Base-by-base conservation (phyloP, 2,113 vertebrate species). In the Anseranas semipalmata region DNA sequence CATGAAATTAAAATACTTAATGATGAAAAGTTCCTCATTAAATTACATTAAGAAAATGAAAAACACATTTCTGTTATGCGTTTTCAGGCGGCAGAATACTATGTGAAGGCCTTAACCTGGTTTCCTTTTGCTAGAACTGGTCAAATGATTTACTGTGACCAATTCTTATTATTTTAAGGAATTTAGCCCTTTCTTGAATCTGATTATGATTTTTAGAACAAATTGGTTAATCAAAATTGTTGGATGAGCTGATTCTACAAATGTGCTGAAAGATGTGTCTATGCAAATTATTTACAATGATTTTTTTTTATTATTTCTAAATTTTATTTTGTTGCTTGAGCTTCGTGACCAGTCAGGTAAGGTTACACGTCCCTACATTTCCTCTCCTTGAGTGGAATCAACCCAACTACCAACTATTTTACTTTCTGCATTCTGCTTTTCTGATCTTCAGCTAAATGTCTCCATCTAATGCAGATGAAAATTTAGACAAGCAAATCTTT, bases 11-110 rank as follows among this genome's bases (percentile, higher is more conserved):
- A 55, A 80, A 92, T 97, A 96, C 71, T 85, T 96, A 97, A 96
- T 97, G 94, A 96, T 96, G 96, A 96, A 96, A 95, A 96, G 96
- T 97, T 96, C 58, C 95, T 96, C 85, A 91, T 87, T 92, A 91
- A 95, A 96, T 97, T 96, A 91, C 74, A 96, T 95, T 94, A 96
- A 55, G 94, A 97, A 97, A 96, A 97, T 96, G 96, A 97, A 97
- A 97, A 95, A 91, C 96, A 95, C 96, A 80, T 96, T 95, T 94
- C 89, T 96, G 91, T 94, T 96, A 96, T 63, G 78, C 81, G 77
- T 89, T 96, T 95, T 94, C 73, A 94, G 96, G 95, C 2, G 45
- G 96, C 80, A 95, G 94, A 97, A 95, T 93, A 87, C 87, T 48
- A 85, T 92, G 67, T 73, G 71, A 85, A 87, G 80, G 37, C 81